Percentiles rank a stretch among this genome's conserved stretches.
Evolutionary conservation across 1,140 invertebrate species (phyloP).

Genomic region (Anastrepha ludens): DNA sequence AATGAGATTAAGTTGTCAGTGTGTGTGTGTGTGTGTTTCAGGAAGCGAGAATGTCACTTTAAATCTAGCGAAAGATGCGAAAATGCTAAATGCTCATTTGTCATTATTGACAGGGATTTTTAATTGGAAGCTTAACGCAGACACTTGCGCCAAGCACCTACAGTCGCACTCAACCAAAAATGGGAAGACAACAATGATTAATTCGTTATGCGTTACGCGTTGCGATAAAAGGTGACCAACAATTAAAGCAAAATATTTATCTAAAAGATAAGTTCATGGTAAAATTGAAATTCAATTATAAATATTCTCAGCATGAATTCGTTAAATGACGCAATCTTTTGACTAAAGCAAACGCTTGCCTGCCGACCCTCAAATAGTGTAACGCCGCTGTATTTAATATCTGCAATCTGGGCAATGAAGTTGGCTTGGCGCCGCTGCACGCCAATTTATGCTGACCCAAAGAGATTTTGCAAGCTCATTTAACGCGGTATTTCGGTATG

Average conservation of each 20-base stretch:
- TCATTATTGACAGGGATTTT: conserved; percentile 25
- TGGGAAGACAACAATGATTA: neutral
- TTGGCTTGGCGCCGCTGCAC: no score
- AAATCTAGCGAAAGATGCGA: neutral
- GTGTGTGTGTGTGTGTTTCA: neutral
- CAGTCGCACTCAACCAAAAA: no score
- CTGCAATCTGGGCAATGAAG: no score
- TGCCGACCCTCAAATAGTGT: no score
- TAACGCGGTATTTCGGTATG: no score
- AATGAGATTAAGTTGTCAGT: neutral
- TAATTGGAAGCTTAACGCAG: conserved; percentile 27
- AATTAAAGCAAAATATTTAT: neutral
- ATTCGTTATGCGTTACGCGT: neutral
- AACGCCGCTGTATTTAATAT: no score
- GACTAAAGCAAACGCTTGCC: neutral
- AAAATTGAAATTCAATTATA: neutral
- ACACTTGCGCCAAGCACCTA: neutral
- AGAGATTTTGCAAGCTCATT: no score
- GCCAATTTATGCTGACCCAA: no score
- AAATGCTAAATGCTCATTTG: conserved; percentile 34
- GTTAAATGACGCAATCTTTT: neutral
- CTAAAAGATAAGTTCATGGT: neutral
- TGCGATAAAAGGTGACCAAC: no score
- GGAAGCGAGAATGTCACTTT: neutral
- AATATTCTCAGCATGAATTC: neutral